These are phyloP conservation scores for Eurystomus gularis DNA, from an alignment of 2,113 vertebrate species.

Conservation along the genomic window DNA sequence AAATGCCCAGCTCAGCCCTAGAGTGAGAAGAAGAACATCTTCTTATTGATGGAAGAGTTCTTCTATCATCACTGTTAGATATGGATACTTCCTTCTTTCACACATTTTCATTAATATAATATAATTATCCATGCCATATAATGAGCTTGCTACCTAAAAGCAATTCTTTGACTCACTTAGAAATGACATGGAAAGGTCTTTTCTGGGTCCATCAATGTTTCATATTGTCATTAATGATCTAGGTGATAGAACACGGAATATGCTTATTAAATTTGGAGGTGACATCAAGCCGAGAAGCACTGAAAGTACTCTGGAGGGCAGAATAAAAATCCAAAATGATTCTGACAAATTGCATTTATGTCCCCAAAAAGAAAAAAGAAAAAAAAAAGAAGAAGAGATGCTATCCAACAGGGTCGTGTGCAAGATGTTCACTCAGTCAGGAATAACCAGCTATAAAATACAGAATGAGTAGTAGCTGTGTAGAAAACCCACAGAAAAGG, in stretches of 20 bases:
- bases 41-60: too few relatives aligned
- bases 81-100: neutral
- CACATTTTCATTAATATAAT: neutral
- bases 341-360: neutral
- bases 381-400: neutral
- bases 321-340: neutral
- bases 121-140: neutral
- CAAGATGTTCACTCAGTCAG: neutral
- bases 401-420: neutral
- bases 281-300: neutral
- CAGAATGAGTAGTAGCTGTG: neutral
- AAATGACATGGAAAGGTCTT: neutral
- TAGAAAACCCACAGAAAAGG: neutral
- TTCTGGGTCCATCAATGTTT: slow-evolving; percentile 18
- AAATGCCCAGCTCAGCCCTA: neutral
- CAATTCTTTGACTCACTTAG: neutral
- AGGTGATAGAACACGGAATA: neutral
- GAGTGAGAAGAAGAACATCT: neutral
- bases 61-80: neutral
- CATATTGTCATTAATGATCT: slow-evolving; percentile 1
- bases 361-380: neutral
- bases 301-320: neutral
- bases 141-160: neutral
- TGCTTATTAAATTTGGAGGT: slow-evolving; percentile 15
- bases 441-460: neutral